These are phyloP conservation scores for Euura lappo DNA, from an alignment of 1,140 invertebrate species.

Conservation along the genomic window DNA sequence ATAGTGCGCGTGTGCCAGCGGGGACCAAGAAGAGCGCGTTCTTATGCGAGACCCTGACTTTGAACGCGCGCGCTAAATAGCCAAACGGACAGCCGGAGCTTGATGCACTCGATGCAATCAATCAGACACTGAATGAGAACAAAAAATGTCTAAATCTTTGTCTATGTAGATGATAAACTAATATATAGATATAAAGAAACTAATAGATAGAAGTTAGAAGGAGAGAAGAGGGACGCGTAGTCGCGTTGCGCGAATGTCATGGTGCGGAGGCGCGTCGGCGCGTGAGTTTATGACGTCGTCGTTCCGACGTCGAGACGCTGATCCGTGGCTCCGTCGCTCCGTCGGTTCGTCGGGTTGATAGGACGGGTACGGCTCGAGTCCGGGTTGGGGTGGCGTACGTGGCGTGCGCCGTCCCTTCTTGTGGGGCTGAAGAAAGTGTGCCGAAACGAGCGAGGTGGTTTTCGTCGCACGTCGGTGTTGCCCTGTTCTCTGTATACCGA, in stretches of 20 bases:
- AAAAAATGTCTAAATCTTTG: too few species aligned
- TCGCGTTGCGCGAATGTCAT: slow-evolving; percentile 12
- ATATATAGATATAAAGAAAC: not conserved
- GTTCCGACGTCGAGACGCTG: slow-evolving; percentile 19
- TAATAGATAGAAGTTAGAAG: not conserved
- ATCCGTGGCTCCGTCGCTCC: slow-evolving; percentile 15
- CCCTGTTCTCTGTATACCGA: slow-evolving; percentile 35
- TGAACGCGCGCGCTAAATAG: not conserved
- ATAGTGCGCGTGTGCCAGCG: slow-evolving; percentile 1
- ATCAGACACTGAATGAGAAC: too few species aligned
- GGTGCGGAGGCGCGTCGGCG: slow-evolving; percentile 13
- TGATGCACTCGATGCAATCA: too few species aligned
- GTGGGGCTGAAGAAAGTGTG: slow-evolving; percentile 42
- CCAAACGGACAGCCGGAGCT: too few species aligned
- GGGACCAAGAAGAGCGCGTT: not conserved
- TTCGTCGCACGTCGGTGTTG: slow-evolving; percentile 20
- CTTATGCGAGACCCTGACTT: slow-evolving; percentile 1
- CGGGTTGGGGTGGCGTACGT: slow-evolving; percentile 8
- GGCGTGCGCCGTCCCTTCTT: slow-evolving; percentile 10
- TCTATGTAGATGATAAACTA: not conserved
- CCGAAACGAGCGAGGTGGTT: slow-evolving; percentile 38
- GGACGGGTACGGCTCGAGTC: slow-evolving; percentile 8
- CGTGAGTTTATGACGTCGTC: slow-evolving; percentile 11
- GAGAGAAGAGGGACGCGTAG: not conserved
- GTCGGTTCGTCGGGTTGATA: slow-evolving; percentile 11